A percentile compares a stretch with the other conserved stretches of the same genome.
Evolutionary conservation across 2,797 vertebrate genomes (phyloP).

Genomic region (Salarias fasciatus): DNA sequence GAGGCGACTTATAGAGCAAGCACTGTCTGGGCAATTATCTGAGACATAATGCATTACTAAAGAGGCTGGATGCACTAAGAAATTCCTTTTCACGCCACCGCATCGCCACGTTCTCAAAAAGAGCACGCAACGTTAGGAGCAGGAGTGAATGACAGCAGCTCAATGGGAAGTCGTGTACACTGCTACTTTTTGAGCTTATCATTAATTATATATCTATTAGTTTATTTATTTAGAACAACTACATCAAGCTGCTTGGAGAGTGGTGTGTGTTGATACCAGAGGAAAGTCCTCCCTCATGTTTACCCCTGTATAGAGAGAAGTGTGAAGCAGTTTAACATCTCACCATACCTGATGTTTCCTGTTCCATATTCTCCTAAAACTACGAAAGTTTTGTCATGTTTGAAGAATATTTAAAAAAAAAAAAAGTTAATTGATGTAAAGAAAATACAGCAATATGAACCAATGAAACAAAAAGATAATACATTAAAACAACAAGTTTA

Average conservation of each 20-base stretch:
- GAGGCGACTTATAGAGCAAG: slow-evolving; percentile 73
- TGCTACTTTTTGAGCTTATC: no score
- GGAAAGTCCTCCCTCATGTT: not conserved
- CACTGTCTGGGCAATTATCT: slow-evolving; percentile 81
- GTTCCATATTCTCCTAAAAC: slow-evolving; percentile 15
- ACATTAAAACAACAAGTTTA: not conserved
- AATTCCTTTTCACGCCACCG: slow-evolving; percentile 41
- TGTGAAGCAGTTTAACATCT: not conserved
- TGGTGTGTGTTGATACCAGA: not conserved
- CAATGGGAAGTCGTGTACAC: no score
- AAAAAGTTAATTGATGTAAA: slow-evolving; percentile 1
- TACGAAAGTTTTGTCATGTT: slow-evolving; percentile 9
- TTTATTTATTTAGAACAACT: not conserved
- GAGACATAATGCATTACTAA: slow-evolving; percentile 75
- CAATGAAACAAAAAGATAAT: not conserved
- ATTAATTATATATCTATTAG: not conserved
- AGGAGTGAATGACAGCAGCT: slow-evolving; percentile 8
- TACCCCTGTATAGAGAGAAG: not conserved
- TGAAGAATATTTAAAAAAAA: slow-evolving; percentile 10
- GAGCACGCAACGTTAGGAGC: slow-evolving; percentile 11
- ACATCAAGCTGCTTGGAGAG: not conserved
- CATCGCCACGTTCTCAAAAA: not conserved
- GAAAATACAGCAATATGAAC: not conserved
- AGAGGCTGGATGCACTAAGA: slow-evolving; percentile 53
- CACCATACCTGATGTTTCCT: not conserved